Conservation (phyloP, 2,888 invertebrate species). For the Buathra laborator region DNA sequence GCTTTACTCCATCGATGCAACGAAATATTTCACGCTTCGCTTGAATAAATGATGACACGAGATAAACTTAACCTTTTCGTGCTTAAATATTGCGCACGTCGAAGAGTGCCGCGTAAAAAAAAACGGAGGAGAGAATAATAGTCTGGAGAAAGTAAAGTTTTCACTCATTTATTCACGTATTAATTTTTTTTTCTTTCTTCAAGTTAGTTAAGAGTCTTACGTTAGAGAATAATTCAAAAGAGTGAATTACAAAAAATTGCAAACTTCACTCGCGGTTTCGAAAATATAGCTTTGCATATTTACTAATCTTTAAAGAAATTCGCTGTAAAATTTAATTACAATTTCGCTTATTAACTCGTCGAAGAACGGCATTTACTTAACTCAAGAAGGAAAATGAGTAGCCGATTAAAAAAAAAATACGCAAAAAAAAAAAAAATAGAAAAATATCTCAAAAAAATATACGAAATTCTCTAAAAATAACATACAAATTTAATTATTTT, state of each 20-base stretch:
- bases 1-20: constrained; percentile 48
- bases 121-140: constrained; percentile 31
- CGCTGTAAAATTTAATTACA: background rate
- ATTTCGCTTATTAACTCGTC: background rate
- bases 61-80: constrained; percentile 65
- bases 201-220: background rate
- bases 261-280: background rate
- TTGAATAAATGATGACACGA: constrained; percentile 63
- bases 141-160: constrained; percentile 15
- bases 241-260: background rate
- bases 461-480: background rate
- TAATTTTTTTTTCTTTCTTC: background rate
- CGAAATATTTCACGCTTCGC: constrained; percentile 61
- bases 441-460: background rate
- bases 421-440: background rate
- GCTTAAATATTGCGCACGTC: constrained; percentile 65
- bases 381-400: background rate
- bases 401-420: background rate
- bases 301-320: background rate
- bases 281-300: background rate
- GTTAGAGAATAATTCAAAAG: background rate
- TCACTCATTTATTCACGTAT: background rate
- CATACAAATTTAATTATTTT: background rate
- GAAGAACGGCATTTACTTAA: background rate
- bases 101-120: constrained; percentile 43